Evolutionary conservation across 2,113 vertebrate species (phyloP).

Genomic region (Cyprinodon tularosa): DNA sequence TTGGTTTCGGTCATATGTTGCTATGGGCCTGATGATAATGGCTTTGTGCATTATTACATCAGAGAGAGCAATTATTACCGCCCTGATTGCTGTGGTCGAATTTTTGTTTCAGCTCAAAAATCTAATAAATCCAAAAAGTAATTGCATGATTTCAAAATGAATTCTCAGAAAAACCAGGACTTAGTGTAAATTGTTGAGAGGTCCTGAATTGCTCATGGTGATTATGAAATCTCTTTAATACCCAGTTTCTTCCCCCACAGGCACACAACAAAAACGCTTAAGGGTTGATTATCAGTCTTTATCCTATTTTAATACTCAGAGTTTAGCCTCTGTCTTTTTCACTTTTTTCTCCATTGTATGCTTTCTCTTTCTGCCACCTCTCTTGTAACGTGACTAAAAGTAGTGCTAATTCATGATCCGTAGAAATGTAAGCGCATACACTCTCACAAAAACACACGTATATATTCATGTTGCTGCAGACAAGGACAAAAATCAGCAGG

Average conservation of each 20-base stretch:
- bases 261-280: constrained; percentile 24
- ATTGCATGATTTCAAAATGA: constrained; percentile 1
- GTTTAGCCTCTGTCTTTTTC: constrained; percentile 35
- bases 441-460: constrained; percentile 11
- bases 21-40: constrained; percentile 7
- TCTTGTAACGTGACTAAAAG: constrained; percentile 32
- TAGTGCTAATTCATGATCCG: constrained; percentile 54
- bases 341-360: constrained; percentile 5
- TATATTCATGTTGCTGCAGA: constrained; percentile 38
- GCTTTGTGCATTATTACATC: constrained; percentile 1
- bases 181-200: constrained; percentile 7
- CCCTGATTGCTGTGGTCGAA: background rate
- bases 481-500: constrained; percentile 64
- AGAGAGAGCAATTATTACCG: constrained; percentile 6
- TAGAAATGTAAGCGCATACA: constrained; percentile 12
- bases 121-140: constrained; percentile 3
- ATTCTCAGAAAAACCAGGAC: background rate
- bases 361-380: constrained; percentile 26
- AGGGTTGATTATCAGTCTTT: constrained; percentile 24
- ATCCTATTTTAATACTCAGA: constrained; percentile 29
- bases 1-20: constrained; percentile 2
- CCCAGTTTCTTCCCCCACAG: background rate
- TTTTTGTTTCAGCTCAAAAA: constrained; percentile 2
- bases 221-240: constrained; percentile 9
- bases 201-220: constrained; percentile 11